Evolutionary conservation across 2,888 invertebrate genomes (phyloP).

Genomic region (Drosophila merina): DNA sequence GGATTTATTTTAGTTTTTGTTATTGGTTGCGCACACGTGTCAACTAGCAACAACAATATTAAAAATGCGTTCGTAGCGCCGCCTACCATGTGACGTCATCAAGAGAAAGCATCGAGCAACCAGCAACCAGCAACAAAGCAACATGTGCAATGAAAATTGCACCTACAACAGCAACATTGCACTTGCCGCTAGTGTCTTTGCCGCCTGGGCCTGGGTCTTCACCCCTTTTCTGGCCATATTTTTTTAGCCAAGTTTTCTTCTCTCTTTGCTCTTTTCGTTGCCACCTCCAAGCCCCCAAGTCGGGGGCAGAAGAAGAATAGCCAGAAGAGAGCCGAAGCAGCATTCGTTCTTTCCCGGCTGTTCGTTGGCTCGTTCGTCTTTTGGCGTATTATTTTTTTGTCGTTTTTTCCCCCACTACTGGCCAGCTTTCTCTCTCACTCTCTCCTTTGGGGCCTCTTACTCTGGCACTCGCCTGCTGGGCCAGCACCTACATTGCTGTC

Average conservation of each 20-base stretch:
- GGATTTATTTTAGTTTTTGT: conserved; percentile 73
- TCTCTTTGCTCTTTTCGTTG: conserved; percentile 36
- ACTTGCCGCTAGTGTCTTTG: conserved; percentile 62
- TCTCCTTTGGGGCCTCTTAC: neutral
- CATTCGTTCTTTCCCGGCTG: conserved; percentile 18
- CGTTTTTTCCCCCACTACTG: neutral
- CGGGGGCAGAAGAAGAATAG: neutral
- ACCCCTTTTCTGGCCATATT: conserved; percentile 50
- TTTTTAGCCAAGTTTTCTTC: conserved; percentile 46
- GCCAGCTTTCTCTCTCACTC: neutral
- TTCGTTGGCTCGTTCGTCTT: conserved; percentile 35
- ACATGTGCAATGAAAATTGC: conserved; percentile 17
- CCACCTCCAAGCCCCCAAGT: conserved; percentile 38
- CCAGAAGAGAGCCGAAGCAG: conserved; percentile 14
- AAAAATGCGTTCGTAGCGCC: conserved; percentile 79
- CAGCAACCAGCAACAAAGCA: conserved; percentile 30
- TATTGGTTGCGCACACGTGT: conserved; percentile 71
- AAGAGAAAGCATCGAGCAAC: conserved; percentile 7
- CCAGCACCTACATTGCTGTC: conserved; percentile 68
- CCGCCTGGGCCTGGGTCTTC: conserved; percentile 11
- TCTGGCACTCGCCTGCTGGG: conserved; percentile 32
- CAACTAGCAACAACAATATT: conserved; percentile 54
- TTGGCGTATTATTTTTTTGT: conserved; percentile 24
- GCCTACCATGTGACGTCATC: conserved; percentile 76
- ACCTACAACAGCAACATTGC: conserved; percentile 50